Base-by-base conservation (phyloP, 2,888 invertebrate genomes). In the Troides helena region DNA sequence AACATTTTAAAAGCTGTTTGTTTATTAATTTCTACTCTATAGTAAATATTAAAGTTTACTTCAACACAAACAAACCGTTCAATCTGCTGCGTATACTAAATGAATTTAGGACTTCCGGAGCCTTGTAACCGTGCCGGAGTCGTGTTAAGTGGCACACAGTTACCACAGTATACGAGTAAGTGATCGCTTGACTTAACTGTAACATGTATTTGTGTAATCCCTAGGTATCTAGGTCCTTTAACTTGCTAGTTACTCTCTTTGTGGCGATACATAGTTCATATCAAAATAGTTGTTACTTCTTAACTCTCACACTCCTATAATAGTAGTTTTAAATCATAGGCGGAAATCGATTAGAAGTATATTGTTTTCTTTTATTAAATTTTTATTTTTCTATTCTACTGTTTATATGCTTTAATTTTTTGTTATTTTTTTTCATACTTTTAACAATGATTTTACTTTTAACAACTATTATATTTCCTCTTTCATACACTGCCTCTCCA, bases 111-210 rank as follows among this genome's bases (percentile, higher is more conserved):
- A n/a, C 14, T 18, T n/a, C n/a, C 1, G 4, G n/a, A n/a, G 53
- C 18, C 5, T 7, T 53, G 53, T 53, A 0, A n/a, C 53, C 53
- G 53, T 53, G n/a, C 18, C n/a, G 5, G 18, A 53, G n/a, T 53
- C 53, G 53, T n/a, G n/a, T 53, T 53, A 53, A 53, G 53, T n/a
- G 53, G 5, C n/a, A 53, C n/a, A 53, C 53, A 53, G 53, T 53
- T 53, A 53, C 53, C n/a, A n/a, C 53, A 53, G 53, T 53, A n/a
- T n/a, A 46, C 46, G 46, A 46, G 46, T 14, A 53, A n/a, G 53
- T 53, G 53, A n/a, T n/a, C n/a, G n/a, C 50, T 53, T 53, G 53
- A 46, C 53, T 18, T 53, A 53, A 53, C n/a, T 18, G 53, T 7
- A n/a, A 53, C 53, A 53, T 18, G 53, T 18, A n/a, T 53, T n/a